Evolutionary conservation across 2,797 vertebrate species (phyloP).

Genomic region (Moxostoma hubbsi): DNA sequence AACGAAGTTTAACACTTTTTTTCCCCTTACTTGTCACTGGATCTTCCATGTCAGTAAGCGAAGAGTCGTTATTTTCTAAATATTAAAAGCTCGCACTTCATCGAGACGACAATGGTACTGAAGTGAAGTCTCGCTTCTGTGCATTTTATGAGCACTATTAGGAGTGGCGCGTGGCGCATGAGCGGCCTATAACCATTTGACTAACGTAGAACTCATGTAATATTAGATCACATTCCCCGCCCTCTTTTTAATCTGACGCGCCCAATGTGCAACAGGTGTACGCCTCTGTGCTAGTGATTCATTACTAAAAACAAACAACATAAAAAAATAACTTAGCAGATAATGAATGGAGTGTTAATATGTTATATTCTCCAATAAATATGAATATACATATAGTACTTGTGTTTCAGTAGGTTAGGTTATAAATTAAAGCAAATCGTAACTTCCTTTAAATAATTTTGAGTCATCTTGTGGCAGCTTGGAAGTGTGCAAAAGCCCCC

Average conservation of each 20-base stretch:
- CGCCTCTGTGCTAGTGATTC: neutral
- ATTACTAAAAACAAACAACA: neutral
- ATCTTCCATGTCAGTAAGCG: slow-evolving; percentile 34
- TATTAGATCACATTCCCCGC: slow-evolving; percentile 32
- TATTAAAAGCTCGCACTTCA: neutral
- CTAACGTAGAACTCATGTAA: neutral
- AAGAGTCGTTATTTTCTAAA: neutral
- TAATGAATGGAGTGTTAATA: neutral
- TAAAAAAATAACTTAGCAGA: neutral
- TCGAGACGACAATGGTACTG: neutral
- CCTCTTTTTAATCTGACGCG: neutral
- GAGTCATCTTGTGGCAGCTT: no score
- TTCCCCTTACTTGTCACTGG: slow-evolving; percentile 37
- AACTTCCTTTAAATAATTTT: no score
- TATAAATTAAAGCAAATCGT: no score
- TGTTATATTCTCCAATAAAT: neutral
- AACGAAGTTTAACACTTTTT: neutral
- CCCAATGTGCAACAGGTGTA: slow-evolving; percentile 7
- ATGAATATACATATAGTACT: no score
- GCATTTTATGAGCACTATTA: slow-evolving; percentile 1
- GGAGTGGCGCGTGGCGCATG: neutral
- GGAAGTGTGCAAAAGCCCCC: no score
- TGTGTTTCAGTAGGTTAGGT: neutral
- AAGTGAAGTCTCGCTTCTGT: slow-evolving; percentile 13
- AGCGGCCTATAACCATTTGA: neutral